phyloP scores from a whole-genome alignment of 2,113 vertebrate genomes.

The Capreolus pygargus region DNA sequence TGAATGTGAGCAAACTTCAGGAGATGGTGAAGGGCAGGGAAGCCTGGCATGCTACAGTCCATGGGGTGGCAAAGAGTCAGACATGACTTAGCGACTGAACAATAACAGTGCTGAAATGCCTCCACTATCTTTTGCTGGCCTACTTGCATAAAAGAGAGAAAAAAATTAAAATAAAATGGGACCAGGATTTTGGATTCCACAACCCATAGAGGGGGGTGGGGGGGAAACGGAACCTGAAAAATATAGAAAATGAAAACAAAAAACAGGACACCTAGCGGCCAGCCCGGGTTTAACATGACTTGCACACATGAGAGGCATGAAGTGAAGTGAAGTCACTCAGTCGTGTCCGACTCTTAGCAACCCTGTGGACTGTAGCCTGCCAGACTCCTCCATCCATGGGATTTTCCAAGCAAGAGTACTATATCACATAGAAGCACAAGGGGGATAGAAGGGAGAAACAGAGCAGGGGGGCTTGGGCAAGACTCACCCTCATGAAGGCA shows the following conservation, averaged over 20 bases:
- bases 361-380: neutral
- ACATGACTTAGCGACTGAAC: neutral
- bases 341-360: neutral
- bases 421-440: neutral
- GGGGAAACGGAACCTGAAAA: neutral
- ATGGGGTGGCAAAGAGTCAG: neutral
- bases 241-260: neutral
- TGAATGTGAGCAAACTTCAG: neutral
- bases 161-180: neutral
- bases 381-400: neutral
- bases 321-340: neutral
- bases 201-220: neutral
- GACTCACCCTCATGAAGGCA: neutral
- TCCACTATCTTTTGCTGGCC: neutral
- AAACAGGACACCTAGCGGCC: neutral
- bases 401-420: neutral
- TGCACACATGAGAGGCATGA: rapidly evolving
- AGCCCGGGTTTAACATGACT: neutral
- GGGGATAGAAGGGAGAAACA: no score
- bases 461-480: rapidly evolving
- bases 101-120: neutral
- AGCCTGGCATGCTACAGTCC: neutral
- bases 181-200: neutral
- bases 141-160: neutral
- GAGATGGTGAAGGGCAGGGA: neutral